Percentiles rank a stretch among this genome's conserved stretches.
Evolutionary conservation across 2,888 invertebrate genomes (phyloP).

Genomic region (Meiosimyza platycephala): DNA sequence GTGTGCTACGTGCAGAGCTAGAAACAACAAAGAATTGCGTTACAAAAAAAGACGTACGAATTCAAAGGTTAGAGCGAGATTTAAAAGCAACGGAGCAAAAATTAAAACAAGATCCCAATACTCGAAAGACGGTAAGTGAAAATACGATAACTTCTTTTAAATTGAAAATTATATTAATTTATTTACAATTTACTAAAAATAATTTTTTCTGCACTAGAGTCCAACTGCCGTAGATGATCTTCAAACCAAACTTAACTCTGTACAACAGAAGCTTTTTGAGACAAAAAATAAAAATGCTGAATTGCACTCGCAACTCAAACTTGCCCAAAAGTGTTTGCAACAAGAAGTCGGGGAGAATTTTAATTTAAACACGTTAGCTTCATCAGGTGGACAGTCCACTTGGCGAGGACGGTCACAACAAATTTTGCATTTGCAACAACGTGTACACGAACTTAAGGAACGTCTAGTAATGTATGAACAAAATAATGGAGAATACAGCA

Average conservation of each 20-base stretch:
- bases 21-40: constrained; percentile 57
- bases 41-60: constrained; percentile 52
- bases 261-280: constrained; percentile 74
- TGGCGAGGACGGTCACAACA: constrained; percentile 86
- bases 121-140: constrained; percentile 37
- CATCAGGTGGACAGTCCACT: constrained; percentile 69
- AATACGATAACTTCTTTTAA: not conserved
- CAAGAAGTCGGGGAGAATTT: constrained; percentile 82
- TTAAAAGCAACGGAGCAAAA: constrained; percentile 49
- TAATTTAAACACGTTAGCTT: constrained; percentile 72
- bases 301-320: constrained; percentile 77
- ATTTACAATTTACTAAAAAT: not conserved
- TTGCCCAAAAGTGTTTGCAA: constrained; percentile 79
- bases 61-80: constrained; percentile 53
- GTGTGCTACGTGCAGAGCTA: constrained; percentile 58
- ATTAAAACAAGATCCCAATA: constrained; percentile 42
- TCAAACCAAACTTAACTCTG: constrained; percentile 66
- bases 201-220: constrained; percentile 37
- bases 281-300: constrained; percentile 76
- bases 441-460: constrained; percentile 75
- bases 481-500: not conserved
- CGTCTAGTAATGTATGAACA: constrained; percentile 67
- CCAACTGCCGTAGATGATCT: constrained; percentile 69
- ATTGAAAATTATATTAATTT: not conserved
- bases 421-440: constrained; percentile 76